These are phyloP conservation scores for Nomia melanderi DNA, from an alignment of 1,140 invertebrate species.

Conservation along the genomic window DNA sequence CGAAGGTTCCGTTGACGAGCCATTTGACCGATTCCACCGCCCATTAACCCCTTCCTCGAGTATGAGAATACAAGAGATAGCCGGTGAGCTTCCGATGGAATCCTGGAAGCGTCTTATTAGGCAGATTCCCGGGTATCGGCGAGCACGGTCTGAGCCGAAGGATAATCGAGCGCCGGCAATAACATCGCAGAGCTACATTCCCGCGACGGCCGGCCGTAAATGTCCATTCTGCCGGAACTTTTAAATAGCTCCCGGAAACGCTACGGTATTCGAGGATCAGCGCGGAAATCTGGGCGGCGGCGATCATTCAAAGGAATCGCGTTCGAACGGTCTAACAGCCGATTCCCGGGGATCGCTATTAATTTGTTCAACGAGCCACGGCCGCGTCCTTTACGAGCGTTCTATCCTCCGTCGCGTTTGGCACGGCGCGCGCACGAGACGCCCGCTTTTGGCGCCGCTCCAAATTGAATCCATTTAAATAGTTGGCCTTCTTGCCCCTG, in stretches of 20 bases:
- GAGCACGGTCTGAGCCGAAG: no score
- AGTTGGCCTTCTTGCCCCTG: slow-evolving; percentile 30
- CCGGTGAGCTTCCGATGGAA: background rate
- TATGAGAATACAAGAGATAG: no score
- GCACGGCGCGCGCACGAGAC: slow-evolving; percentile 11
- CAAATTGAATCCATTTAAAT: slow-evolving; percentile 60
- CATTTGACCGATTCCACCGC: background rate
- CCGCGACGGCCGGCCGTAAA: background rate
- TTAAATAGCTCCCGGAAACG: background rate
- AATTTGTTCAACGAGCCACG: slow-evolving; percentile 45
- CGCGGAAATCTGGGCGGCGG: background rate
- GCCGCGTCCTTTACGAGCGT: slow-evolving; percentile 43
- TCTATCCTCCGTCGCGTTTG: slow-evolving; percentile 29
- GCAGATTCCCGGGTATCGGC: background rate
- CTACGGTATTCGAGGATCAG: background rate
- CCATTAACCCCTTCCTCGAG: no score
- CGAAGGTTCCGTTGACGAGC: background rate
- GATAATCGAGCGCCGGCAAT: slow-evolving; percentile 7
- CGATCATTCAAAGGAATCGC: slow-evolving; percentile 38
- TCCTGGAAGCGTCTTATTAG: background rate
- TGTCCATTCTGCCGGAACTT: slow-evolving; percentile 1
- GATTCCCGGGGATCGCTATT: slow-evolving; percentile 43
- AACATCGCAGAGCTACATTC: background rate
- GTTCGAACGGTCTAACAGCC: slow-evolving; percentile 38
- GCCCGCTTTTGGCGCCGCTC: slow-evolving; percentile 30